Conservation (phyloP, 1,140 invertebrate species). For the Alviniconcha marisindica region DNA sequence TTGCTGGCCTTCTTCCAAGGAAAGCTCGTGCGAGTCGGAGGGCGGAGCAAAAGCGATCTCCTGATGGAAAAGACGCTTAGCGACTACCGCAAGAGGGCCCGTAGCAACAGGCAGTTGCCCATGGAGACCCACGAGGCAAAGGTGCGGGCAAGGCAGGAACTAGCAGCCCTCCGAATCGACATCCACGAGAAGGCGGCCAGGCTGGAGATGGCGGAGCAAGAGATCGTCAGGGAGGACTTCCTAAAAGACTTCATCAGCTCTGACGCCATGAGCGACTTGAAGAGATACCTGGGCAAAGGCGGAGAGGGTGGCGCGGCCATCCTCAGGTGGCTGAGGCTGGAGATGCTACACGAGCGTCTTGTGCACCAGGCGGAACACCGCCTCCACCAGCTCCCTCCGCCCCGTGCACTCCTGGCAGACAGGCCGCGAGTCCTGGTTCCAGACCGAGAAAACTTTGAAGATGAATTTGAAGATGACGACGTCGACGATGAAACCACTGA, state of each 20-base stretch:
- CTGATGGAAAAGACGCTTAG: constrained; percentile 54
- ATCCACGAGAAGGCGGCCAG: constrained; percentile 52
- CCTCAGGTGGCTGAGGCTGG: constrained; percentile 27
- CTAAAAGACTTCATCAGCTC: constrained; percentile 48
- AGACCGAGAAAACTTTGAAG: constrained; percentile 37
- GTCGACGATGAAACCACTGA: constrained; percentile 43
- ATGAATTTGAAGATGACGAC: constrained; percentile 37
- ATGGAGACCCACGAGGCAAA: constrained; percentile 47
- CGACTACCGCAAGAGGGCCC: constrained; percentile 45
- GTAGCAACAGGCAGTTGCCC: constrained; percentile 40
- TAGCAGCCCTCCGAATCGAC: constrained; percentile 40
- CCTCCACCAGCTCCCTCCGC: not conserved
- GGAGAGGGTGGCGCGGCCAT: not conserved
- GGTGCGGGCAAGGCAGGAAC: constrained; percentile 43
- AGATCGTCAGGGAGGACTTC: constrained; percentile 52
- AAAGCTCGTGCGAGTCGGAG: constrained; percentile 84
- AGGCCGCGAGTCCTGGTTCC: not conserved
- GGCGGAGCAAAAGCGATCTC: constrained; percentile 80
- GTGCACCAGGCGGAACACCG: constrained; percentile 22
- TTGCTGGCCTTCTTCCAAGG: constrained; percentile 60
- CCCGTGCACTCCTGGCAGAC: not conserved
- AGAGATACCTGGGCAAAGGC: not conserved
- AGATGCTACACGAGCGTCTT: constrained; percentile 1
- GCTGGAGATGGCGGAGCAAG: constrained; percentile 52
- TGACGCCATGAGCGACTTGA: constrained; percentile 39